phyloP scores from a whole-genome alignment of 2,113 vertebrate species.

The Mionectes macconnelli region DNA sequence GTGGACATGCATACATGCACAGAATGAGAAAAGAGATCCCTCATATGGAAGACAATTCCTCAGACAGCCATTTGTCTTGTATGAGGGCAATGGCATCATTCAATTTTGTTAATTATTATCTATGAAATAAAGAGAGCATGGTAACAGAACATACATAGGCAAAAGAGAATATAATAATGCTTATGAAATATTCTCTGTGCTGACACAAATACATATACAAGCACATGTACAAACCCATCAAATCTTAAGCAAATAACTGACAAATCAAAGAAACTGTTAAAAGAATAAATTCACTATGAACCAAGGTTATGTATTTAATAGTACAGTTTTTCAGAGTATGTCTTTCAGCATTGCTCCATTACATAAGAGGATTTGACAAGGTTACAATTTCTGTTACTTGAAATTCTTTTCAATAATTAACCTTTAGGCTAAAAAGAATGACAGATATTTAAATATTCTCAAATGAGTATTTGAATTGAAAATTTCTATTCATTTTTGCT shows the following conservation, averaged over 20 bases:
- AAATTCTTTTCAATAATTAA: constrained; percentile 80
- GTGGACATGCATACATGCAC: neutral
- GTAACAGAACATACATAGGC: neutral
- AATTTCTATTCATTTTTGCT: constrained; percentile 71
- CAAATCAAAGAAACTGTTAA: constrained; percentile 26
- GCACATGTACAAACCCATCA: neutral
- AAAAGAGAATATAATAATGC: neutral
- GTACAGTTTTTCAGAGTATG: constrained; percentile 22
- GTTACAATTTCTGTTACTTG: constrained; percentile 76
- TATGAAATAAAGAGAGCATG: neutral
- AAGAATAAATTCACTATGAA: constrained; percentile 33
- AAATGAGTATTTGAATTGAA: constrained; percentile 75
- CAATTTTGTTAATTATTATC: constrained; percentile 1
- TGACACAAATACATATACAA: neutral
- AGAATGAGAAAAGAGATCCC: neutral
- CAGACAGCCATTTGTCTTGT: neutral
- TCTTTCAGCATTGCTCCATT: constrained; percentile 55
- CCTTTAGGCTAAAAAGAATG: constrained; percentile 74
- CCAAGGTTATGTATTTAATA: constrained; percentile 49
- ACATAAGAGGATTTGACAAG: constrained; percentile 76
- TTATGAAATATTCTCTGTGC: neutral
- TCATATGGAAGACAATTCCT: neutral
- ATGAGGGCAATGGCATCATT: neutral
- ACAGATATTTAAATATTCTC: constrained; percentile 77
- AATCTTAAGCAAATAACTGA: constrained; percentile 11